Evolutionary conservation across 2,888 invertebrate species (phyloP).

Genomic region (Perithous albicinctus): DNA sequence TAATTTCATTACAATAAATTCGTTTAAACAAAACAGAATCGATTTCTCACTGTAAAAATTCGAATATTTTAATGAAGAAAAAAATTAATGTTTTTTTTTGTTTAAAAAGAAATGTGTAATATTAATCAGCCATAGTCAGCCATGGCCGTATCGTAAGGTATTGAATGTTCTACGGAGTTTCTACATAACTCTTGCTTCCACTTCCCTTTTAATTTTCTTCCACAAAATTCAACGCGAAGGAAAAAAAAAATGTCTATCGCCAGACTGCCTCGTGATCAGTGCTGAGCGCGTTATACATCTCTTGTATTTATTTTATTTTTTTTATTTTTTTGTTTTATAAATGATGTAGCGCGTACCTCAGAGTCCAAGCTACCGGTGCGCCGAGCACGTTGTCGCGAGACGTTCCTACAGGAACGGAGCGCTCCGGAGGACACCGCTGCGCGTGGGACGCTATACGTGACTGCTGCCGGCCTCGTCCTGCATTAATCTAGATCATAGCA

Average conservation of each 20-base stretch:
- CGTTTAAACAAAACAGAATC: too few species aligned
- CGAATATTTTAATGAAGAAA: not conserved
- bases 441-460: constrained; percentile 79
- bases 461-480: constrained; percentile 72
- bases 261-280: constrained; percentile 18
- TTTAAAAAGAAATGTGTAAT: not conserved
- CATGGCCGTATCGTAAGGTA: not conserved
- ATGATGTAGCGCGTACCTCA: constrained; percentile 71
- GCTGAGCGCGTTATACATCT: constrained; percentile 34
- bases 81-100: not conserved
- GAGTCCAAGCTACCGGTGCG: constrained; percentile 36
- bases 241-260: constrained; percentile 30
- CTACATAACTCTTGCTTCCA: not conserved
- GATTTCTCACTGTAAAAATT: not conserved
- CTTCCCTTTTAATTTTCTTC: constrained; percentile 1
- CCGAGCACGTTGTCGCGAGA: constrained; percentile 57
- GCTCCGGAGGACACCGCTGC: constrained; percentile 73
- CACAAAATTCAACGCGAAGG: constrained; percentile 24
- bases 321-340: constrained; percentile 73
- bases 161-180: not conserved
- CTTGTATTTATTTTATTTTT: constrained; percentile 32
- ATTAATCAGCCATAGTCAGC: too few species aligned
- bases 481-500: constrained; percentile 82
- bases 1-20: too few species aligned
- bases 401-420: constrained; percentile 33